Percentiles rank a stretch among this genome's conserved stretches.
phyloP scores from a whole-genome alignment of 1,140 invertebrate genomes.

The Carposina sasakii region DNA sequence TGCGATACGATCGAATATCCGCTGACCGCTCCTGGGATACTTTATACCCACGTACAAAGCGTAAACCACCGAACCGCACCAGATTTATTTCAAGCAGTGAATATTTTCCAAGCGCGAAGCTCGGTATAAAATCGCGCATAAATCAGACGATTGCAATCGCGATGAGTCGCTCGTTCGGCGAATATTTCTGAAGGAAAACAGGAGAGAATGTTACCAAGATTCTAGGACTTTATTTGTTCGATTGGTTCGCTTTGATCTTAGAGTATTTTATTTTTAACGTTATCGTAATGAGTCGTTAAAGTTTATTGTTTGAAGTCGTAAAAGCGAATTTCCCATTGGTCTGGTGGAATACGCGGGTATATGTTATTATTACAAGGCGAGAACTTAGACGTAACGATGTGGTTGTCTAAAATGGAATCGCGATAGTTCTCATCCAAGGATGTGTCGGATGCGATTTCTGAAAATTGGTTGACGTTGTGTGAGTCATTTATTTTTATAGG shows the following conservation, averaged over 20 bases:
- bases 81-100: conserved; percentile 36
- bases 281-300: conserved; percentile 52
- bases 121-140: conserved; percentile 25
- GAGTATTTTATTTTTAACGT: conserved; percentile 46
- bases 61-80: conserved; percentile 31
- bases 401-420: too few relatives aligned
- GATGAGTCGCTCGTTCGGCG: conserved; percentile 20
- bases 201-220: conserved; percentile 23
- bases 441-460: background rate
- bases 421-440: background rate
- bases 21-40: conserved; percentile 31
- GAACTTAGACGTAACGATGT: conserved; percentile 24
- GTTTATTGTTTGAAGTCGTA: conserved; percentile 43
- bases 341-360: too few relatives aligned
- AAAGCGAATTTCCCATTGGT: conserved; percentile 37
- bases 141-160: conserved; percentile 37
- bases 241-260: conserved; percentile 41
- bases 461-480: background rate
- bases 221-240: too few relatives aligned
- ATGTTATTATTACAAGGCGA: too few relatives aligned
- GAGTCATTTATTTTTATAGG: conserved; percentile 6
- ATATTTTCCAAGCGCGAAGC: conserved; percentile 27
- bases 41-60: conserved; percentile 25
- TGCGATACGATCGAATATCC: conserved; percentile 24
- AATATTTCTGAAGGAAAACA: conserved; percentile 24